Percentiles rank a stretch among this genome's conserved stretches.
phyloP scores from a whole-genome alignment of 1,140 invertebrate genomes.

The Lerema accius region DNA sequence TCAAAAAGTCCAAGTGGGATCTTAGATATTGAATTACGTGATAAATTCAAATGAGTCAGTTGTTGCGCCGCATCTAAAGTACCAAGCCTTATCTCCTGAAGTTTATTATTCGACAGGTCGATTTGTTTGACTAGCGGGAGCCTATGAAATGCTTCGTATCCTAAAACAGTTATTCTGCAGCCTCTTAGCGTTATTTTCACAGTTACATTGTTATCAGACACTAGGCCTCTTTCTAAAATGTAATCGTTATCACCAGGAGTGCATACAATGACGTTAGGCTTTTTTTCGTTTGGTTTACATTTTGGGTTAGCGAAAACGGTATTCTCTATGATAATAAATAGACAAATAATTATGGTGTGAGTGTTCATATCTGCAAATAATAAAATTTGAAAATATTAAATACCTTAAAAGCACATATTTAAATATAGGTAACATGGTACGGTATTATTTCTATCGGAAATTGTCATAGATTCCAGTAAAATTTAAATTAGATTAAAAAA shows the following conservation, averaged over 20 bases:
- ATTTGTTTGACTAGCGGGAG: conserved; percentile 49
- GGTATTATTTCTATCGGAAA: conserved; percentile 5
- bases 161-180: conserved; percentile 56
- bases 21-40: conserved; percentile 53
- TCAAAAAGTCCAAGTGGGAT: conserved; percentile 60
- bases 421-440: no score
- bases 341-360: not conserved
- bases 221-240: conserved; percentile 46
- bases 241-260: conserved; percentile 34
- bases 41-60: conserved; percentile 57
- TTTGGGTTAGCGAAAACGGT: not conserved
- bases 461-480: not conserved
- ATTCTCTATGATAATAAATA: conserved; percentile 2
- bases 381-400: not conserved
- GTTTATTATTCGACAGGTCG: conserved; percentile 62
- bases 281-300: conserved; percentile 30
- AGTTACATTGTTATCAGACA: conserved; percentile 57
- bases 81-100: conserved; percentile 51
- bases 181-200: conserved; percentile 44
- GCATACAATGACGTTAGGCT: conserved; percentile 35
- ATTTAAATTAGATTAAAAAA: not conserved
- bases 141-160: conserved; percentile 54
- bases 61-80: conserved; percentile 47
- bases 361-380: conserved; percentile 35
- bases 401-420: not conserved